Evolutionary conservation across 2,797 vertebrate genomes (phyloP).

Genomic region (Tolypeutes matacus): DNA sequence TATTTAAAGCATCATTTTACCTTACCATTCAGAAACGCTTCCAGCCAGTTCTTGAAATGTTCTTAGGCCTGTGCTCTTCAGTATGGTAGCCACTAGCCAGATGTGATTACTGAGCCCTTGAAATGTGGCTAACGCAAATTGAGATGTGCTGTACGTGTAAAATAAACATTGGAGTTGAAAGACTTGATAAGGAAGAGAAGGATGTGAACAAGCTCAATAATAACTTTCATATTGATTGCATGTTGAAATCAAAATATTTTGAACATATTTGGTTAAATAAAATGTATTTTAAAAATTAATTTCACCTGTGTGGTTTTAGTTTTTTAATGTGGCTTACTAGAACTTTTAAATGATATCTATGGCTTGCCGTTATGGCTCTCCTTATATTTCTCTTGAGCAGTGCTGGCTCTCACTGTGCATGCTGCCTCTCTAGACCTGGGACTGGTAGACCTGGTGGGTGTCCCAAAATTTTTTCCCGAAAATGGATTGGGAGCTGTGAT

Average conservation of each 20-base stretch:
- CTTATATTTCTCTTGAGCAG: neutral
- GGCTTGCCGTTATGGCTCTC: neutral
- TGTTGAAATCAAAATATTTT: constrained; percentile 38
- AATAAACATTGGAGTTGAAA: neutral
- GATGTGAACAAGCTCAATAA: neutral
- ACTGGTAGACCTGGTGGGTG: neutral
- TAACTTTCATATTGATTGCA: neutral
- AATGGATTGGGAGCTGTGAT: neutral
- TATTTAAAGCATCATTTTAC: neutral
- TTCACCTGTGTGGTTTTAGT: neutral
- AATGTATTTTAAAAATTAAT: constrained; percentile 4
- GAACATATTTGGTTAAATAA: neutral
- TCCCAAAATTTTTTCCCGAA: neutral
- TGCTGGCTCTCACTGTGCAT: neutral
- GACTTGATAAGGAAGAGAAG: neutral
- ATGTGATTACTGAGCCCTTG: neutral
- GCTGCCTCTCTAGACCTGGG: neutral
- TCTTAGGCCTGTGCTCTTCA: neutral
- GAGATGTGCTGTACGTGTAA: rapidly evolving
- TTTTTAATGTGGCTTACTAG: neutral
- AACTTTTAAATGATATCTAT: neutral
- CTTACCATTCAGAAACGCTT: neutral
- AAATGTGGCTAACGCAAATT: neutral
- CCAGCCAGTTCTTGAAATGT: neutral
- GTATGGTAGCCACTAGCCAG: neutral